Evolutionary conservation across 2,797 vertebrate species (phyloP), one percentile per base, ranked within the genome.

Genomic region (Lemur catta): DNA sequence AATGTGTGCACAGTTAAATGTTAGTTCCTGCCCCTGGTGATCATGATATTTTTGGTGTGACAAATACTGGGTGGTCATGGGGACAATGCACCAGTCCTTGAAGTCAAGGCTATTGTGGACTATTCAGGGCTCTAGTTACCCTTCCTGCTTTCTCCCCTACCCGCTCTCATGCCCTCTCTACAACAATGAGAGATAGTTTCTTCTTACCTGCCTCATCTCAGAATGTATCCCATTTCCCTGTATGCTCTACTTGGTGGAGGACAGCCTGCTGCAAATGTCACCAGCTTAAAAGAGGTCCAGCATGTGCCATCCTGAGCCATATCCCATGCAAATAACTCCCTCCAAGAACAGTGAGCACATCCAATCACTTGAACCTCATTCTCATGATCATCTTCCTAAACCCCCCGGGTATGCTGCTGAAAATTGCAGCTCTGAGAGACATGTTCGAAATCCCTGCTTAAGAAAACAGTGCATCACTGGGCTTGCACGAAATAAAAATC

Each of bases 291-390:
- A 96, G 89, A 91, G 59, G 94, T 79, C 80, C 84, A 85, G 88
- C 89, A 94, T 92, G 95, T 87, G 97, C 96, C 95, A 97, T 93
- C 97, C 97, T 95, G 93, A 86, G 96, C 96, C 96, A 74, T 95
- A 75, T 35, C 69, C 89, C 84, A 95, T 93, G 94, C 89, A 98
- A 97, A 95, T 96, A 98, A 91, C 91, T 89, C 97, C 94, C 97
- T 97, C 97, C 95, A 89, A 94, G 94, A 18, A 91, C 75, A 65
- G 87, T 69, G 33, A 96, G 94, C 95, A 92, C 91, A 97, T 96
- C 97, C 97, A 97, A 96, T 97, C 97, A 95, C 95, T 97, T 94
- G 95, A 97, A 96, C 92, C 86, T 97, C 46, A 97, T 97, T 97
- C 97, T 91, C 80, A 91, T 96, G 95, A 97, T 96, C 92, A 96